Base-by-base conservation (phyloP, 2,113 vertebrate species). In the Protobothrops mucrosquamatus region DNA sequence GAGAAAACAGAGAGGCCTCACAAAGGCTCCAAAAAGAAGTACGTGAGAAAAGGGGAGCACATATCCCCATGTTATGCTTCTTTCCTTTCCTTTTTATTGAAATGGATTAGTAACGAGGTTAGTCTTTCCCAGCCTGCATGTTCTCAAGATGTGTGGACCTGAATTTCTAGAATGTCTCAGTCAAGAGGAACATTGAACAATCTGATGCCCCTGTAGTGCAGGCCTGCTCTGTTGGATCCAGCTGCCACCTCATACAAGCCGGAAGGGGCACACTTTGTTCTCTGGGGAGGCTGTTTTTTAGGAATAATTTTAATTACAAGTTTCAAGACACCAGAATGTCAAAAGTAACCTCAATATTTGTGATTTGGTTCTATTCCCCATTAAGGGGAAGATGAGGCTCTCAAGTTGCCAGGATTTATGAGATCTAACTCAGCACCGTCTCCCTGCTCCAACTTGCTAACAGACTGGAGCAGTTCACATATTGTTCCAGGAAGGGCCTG, bases 1-100 rank as follows among this genome's bases (percentile, higher is more conserved):
- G 98, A 99, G 97, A 99, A 98, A 97, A 97, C 97, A 12, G 98
- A 98, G 96, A 99, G 98, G 97, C 96, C 97, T 93, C 98, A 98
- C 92, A 98, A 98, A 97, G 97, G 98, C 94, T 98, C 98, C 96
- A 99, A 99, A 97, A 99, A 97, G 96, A 99, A 98, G 98, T 98
- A 98, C 51, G 98, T 97, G 92, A 93, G 57, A 98, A 4, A 98
- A 4, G 98, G 85, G 22, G 48, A 87, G 12, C 7, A 9, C 89
- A 86, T 61, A 64, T 34, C 89, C 95, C 90, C 54, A 46, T 34
- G 94, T 92, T 91, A 91, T 12, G 94, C 87, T 87, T 93, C 87
- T 87, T 93, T 93, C 93, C 87, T 92, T 3, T 61, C 94, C 1
- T 46, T 2, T 56, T 87, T 39, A n/a, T 87, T 26, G 15, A 34